Evolutionary conservation across 2,888 invertebrate species (phyloP).

Genomic region (Agrypnus murinus): DNA sequence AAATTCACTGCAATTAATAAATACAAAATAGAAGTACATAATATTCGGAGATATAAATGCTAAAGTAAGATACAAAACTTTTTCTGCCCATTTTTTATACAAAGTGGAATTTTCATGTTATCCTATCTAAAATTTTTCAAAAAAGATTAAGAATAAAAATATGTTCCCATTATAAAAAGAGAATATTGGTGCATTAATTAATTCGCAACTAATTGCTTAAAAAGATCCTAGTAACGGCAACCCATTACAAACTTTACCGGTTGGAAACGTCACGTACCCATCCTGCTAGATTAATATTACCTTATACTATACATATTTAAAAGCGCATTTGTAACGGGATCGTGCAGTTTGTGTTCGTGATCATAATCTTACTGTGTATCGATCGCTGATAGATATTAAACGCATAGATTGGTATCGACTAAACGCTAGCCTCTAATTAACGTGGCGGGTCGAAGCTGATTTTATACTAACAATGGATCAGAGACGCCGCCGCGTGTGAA

Average conservation of each 20-base stretch:
- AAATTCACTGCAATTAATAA: too few relatives aligned
- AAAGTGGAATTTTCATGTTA: too few relatives aligned
- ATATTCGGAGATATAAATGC: too few relatives aligned
- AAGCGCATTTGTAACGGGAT: constrained; percentile 48
- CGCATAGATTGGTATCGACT: constrained; percentile 52
- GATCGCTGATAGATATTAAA: constrained; percentile 53
- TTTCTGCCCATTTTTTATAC: too few relatives aligned
- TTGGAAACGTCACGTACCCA: constrained; percentile 29
- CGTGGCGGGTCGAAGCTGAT: constrained; percentile 52
- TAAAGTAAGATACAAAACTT: too few relatives aligned
- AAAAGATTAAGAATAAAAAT: too few relatives aligned
- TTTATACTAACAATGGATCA: constrained; percentile 53
- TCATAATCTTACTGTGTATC: constrained; percentile 50
- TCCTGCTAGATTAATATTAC: constrained; percentile 38
- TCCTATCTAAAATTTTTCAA: too few relatives aligned
- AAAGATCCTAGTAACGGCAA: constrained; percentile 4
- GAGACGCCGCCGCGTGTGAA: constrained; percentile 53
- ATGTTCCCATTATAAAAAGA: too few relatives aligned
- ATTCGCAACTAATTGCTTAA: constrained; percentile 6
- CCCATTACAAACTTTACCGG: constrained; percentile 26
- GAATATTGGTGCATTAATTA: neutral
- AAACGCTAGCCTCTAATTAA: constrained; percentile 53
- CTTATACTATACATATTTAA: constrained; percentile 41
- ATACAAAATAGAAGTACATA: too few relatives aligned
- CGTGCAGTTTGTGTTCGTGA: constrained; percentile 51